These are phyloP conservation scores for Hypselothyrea guttata DNA, from an alignment of 2,888 invertebrate species.

Conservation along the genomic window DNA sequence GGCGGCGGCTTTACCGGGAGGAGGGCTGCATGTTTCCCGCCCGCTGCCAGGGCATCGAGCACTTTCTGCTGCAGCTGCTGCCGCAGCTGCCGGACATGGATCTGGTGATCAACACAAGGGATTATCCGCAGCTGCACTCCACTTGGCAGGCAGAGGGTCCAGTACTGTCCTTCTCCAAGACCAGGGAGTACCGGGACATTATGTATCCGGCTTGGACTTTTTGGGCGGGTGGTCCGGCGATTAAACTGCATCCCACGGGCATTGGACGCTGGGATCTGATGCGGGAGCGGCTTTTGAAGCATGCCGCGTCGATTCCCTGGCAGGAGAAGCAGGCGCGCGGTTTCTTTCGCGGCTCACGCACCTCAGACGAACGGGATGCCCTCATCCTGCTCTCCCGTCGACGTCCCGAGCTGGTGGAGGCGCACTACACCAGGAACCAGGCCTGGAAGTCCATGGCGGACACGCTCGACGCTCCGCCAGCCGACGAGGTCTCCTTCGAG, in stretches of 20 bases:
- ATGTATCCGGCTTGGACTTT: slow-evolving; percentile 99
- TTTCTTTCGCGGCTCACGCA: slow-evolving; percentile 97
- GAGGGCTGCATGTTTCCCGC: slow-evolving; percentile 95
- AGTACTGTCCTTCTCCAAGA: slow-evolving; percentile 97
- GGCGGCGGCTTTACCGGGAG: slow-evolving; percentile 91
- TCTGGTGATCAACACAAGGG: slow-evolving; percentile 93
- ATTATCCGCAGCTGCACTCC: slow-evolving; percentile 91
- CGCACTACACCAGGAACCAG: slow-evolving; percentile 98
- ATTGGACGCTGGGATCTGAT: slow-evolving; percentile 96
- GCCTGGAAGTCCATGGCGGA: slow-evolving; percentile 99
- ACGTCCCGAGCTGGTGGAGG: slow-evolving; percentile 91
- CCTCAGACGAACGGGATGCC: slow-evolving; percentile 94
- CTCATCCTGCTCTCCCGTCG: slow-evolving; percentile 91
- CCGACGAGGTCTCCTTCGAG: slow-evolving; percentile 92
- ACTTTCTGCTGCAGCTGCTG: slow-evolving; percentile 89
- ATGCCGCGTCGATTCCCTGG: slow-evolving; percentile 89
- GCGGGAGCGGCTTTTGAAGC: slow-evolving; percentile 87
- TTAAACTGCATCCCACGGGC: slow-evolving; percentile 95
- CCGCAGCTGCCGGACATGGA: slow-evolving; percentile 91
- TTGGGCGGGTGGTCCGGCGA: slow-evolving; percentile 99
- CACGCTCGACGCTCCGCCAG: slow-evolving; percentile 92
- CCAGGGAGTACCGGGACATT: slow-evolving; percentile 92
- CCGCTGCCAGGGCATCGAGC: slow-evolving; percentile 94
- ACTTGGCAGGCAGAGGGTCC: slow-evolving; percentile 83
- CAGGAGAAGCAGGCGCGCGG: slow-evolving; percentile 86